Conservation (phyloP, 2,888 invertebrate genomes). For the Eilema depressum region DNA sequence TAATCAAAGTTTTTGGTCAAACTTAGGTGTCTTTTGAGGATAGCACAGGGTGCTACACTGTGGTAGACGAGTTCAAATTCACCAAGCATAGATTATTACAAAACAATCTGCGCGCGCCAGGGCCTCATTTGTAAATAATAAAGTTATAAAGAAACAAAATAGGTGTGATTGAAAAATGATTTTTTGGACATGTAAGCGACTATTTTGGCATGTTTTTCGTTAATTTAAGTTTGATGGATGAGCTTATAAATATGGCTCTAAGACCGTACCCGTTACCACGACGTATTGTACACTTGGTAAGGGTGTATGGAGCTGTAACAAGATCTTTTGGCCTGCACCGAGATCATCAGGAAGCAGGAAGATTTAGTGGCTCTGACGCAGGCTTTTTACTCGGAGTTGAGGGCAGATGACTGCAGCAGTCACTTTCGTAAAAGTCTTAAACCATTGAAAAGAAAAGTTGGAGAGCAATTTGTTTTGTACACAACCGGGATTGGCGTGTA, state of each 20-base stretch:
- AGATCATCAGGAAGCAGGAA: too few species aligned
- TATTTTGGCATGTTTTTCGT: neutral
- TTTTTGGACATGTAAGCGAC: too few species aligned
- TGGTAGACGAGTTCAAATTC: too few species aligned
- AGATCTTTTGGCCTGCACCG: neutral
- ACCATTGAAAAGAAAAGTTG: too few species aligned
- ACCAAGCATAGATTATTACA: too few species aligned
- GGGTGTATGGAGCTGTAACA: neutral
- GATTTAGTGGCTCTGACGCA: neutral
- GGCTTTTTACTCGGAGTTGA: neutral
- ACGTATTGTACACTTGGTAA: neutral
- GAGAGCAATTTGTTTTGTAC: too few species aligned
- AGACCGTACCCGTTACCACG: neutral
- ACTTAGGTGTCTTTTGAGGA: too few species aligned
- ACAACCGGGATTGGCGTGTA: neutral
- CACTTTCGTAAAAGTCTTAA: neutral
- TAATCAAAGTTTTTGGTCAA: too few species aligned
- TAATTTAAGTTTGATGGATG: neutral
- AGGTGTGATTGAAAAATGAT: neutral
- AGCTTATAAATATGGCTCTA: neutral
- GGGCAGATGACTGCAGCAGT: neutral
- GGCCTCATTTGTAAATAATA: too few species aligned
- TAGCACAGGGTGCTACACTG: too few species aligned
- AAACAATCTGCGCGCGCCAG: too few species aligned
- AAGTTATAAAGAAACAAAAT: neutral